Conservation (phyloP, 30 jellyfish, hydroid and myxozoan species). For the Nemopilema nomurai region DNA sequence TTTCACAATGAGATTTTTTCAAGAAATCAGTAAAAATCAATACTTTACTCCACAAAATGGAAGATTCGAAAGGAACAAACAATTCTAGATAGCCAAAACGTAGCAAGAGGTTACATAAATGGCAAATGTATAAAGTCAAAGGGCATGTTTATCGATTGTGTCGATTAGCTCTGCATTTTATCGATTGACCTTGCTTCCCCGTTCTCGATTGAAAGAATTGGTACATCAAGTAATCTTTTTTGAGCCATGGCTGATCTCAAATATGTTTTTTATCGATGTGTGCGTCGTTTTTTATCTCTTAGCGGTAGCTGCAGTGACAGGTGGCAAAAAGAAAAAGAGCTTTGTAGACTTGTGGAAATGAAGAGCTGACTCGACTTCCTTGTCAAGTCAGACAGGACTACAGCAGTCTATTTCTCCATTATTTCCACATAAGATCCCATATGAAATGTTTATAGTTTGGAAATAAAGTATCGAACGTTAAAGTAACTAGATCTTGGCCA, state of each 20-base stretch:
- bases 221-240: conserved; percentile 16
- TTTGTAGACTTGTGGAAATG: conserved; percentile 29
- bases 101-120: not conserved
- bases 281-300: conserved; percentile 29
- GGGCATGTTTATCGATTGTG: conserved; percentile 5
- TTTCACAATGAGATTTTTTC: not conserved
- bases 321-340: conserved; percentile 35
- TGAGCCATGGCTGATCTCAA: conserved; percentile 41
- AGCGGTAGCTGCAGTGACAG: conserved; percentile 49
- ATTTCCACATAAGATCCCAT: conserved; percentile 17
- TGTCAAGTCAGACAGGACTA: conserved; percentile 15
- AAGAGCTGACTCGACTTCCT: conserved; percentile 39
- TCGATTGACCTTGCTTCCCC: conserved; percentile 39
- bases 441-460: conserved; percentile 9
- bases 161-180: conserved; percentile 26
- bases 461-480: conserved; percentile 6
- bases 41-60: not conserved
- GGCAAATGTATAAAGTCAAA: not conserved
- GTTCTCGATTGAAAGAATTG: conserved; percentile 48
- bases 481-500: conserved; percentile 27
- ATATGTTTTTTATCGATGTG: conserved; percentile 30
- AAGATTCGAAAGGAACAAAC: not conserved
- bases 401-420: conserved; percentile 5
- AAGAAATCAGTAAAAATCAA: not conserved
- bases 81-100: not conserved